Base-by-base conservation (phyloP, 2,888 invertebrate genomes). In the Siphlonurus alternatus region DNA sequence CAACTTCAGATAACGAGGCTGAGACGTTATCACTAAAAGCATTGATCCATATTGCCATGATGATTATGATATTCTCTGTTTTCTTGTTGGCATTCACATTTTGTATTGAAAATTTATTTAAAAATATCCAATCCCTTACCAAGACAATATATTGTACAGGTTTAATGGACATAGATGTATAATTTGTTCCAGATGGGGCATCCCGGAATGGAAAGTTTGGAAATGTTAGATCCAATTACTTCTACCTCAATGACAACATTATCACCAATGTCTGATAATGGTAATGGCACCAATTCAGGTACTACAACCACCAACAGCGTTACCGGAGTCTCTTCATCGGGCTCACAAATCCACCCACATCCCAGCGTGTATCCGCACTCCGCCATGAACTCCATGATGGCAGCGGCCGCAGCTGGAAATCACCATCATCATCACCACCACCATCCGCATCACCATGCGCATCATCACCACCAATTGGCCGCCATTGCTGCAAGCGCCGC, bases 151-250 rank as follows among this genome's bases (percentile, higher is more conserved):
- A n/a, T n/a, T n/a, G n/a, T 38, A 10, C 38, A 38, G 38, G 38
- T 38, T 38, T 38, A 38, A 38, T 38, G 5, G 38, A 38, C 15
- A 38, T 38, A 38, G 38, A 38, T 38, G 38, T 38, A 38, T 38
- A 38, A 38, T 38, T 38, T 38, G 38, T 80, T 80, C 25, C 84
- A 93, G 92, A 93, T 94, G 92, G 85, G 87, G 66, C 92, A 91
- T 74, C 89, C 88, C 71, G 88, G 89, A 62, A 93, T 93, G 93
- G 93, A 93, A 75, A 90, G 92, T 18, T 78, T 94, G 71, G 93
- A 93, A 75, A 92, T 93, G 90, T 77, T 94, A 72, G 93, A 93
- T 74, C 92, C 93, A 20, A 81, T 87, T 66, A 83, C 83, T 0
- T 87, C 91, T 53, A 87, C 89, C 64, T 88, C 91, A 63, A 93